A percentile compares a stretch with the other conserved stretches of the same genome.
Conservation (phyloP, 2,113 vertebrate species). For the Leptobrachium leishanense region DNA sequence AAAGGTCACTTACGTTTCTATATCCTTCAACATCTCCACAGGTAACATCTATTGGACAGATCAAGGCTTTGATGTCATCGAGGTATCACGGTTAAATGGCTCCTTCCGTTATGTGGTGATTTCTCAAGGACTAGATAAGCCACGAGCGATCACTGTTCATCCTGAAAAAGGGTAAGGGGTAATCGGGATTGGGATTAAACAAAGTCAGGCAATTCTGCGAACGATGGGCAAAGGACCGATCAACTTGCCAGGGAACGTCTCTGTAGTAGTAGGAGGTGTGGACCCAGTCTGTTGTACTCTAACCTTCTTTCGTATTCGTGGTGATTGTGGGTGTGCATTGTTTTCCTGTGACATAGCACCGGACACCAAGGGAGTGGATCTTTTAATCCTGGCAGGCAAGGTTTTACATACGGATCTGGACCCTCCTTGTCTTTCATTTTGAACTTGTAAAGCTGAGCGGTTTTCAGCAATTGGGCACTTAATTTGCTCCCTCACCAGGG, state of each 20-base stretch:
- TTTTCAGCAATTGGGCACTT: not conserved
- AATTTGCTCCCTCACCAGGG: not conserved
- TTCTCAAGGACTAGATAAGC: slow-evolving; percentile 94
- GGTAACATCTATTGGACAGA: slow-evolving; percentile 99
- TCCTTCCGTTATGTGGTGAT: slow-evolving; percentile 97
- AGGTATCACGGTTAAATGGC: slow-evolving; percentile 95
- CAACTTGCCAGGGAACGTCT: too few species aligned
- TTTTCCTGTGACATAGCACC: too few species aligned
- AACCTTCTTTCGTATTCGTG: too few species aligned
- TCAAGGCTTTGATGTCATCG: slow-evolving; percentile 95
- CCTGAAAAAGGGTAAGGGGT: slow-evolving; percentile 87
- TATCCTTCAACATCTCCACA: slow-evolving; percentile 51
- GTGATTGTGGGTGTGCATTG: too few species aligned
- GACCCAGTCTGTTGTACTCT: too few species aligned
- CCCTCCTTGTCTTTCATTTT: too few species aligned
- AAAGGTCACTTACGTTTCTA: too few species aligned
- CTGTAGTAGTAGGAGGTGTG: too few species aligned
- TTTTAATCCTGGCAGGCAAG: not conserved
- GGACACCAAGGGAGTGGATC: too few species aligned
- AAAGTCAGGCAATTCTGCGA: not conserved
- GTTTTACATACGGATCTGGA: not conserved
- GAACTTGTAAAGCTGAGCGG: not conserved
- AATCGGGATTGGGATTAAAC: not conserved
- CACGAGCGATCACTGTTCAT: slow-evolving; percentile 91
- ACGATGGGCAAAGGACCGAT: too few species aligned